phyloP scores from a whole-genome alignment of 2,113 vertebrate genomes.

The Malurus alboscapulatus region DNA sequence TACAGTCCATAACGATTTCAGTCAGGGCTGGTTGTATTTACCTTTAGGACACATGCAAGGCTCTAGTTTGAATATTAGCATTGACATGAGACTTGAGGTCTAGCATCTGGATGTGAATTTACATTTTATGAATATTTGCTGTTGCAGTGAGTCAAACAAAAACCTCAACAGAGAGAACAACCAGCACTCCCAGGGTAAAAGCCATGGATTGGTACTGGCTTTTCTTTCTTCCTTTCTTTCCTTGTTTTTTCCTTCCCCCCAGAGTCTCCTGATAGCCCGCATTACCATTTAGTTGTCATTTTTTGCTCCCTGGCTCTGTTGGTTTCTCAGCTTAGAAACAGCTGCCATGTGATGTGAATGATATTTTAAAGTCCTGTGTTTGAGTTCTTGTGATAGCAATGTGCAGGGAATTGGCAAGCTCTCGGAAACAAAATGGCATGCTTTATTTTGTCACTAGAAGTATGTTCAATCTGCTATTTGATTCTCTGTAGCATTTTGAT shows the following conservation, averaged over 20 bases:
- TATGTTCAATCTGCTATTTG: conserved; percentile 53
- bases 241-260: too few relatives aligned
- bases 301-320: conserved; percentile 1
- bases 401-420: conserved; percentile 59
- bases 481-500: conserved; percentile 59
- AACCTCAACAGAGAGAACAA: not conserved
- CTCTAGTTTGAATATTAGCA: not conserved
- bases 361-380: conserved; percentile 52
- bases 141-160: not conserved
- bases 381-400: conserved; percentile 46
- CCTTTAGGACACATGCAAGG: not conserved
- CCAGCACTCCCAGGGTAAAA: not conserved
- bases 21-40: not conserved
- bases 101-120: conserved; percentile 3
- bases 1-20: not conserved
- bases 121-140: not conserved
- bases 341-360: conserved; percentile 48
- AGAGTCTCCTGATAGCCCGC: not conserved
- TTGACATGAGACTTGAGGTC: not conserved
- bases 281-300: not conserved
- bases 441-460: conserved; percentile 62
- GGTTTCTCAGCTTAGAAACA: conserved; percentile 33
- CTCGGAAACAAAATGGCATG: conserved; percentile 37
- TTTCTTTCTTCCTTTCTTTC: too few relatives aligned
- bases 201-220: not conserved